Evolutionary conservation across 2,797 vertebrate species (phyloP), one percentile per base, ranked within the genome.

Genomic region (Loris lydekkerianus): DNA sequence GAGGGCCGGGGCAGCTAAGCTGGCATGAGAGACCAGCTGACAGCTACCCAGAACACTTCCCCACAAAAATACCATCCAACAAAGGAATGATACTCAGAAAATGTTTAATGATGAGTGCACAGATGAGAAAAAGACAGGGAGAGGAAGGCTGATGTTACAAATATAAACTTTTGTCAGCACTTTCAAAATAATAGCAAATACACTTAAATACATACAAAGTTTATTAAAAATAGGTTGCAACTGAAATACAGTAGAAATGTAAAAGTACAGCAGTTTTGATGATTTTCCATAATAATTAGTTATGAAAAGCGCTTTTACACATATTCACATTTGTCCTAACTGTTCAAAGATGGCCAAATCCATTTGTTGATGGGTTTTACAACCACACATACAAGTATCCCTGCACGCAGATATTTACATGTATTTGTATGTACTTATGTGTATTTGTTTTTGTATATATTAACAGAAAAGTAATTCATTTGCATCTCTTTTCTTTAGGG

Each of bases 191-290:
- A 37, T 10, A 97, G 95, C 53, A 88, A 81, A 95, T 84, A 97
- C 85, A 95, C 95, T 98, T 98, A 98, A 98, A 99, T 98, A 98
- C 98, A 98, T 98, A 99, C 98, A 98, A 98, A 99, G 98, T 99
- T 99, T 99, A 99, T 99, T 99, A 99, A 98, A 99, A 99, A 99
- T 98, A 98, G 98, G 98, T 97, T 98, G 98, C 98, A 98, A 98
- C 98, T 97, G 98, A 98, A 99, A 98, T 98, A 99, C 98, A 99
- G 98, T 98, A 99, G 98, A 98, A 98, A 98, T 98, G 98, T 97
- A 96, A 98, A 98, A 98, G 98, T 98, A 98, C 98, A 99, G 98
- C 98, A 99, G 98, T 98, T 98, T 91, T 97, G 98, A 98, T 98
- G 98, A 97, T 97, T 94, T 96, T 97, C 91, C 98, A 98, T 95